Evolutionary conservation across 2,113 vertebrate species (phyloP).

Genomic region (Stigmatopora argus): DNA sequence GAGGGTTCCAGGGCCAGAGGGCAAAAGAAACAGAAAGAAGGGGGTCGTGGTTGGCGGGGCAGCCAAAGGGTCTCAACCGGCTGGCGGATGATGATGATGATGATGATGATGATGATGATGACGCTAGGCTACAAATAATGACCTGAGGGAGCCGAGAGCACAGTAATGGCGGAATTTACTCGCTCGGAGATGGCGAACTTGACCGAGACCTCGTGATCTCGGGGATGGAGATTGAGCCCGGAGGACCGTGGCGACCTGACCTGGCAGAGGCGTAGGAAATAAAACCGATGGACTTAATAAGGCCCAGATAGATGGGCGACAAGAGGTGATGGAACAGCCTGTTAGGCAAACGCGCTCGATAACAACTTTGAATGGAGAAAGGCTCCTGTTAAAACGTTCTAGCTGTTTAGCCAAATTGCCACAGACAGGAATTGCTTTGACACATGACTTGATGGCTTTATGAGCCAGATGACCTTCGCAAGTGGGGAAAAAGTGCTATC

Average conservation of each 20-base stretch:
- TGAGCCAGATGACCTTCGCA: constrained; percentile 11
- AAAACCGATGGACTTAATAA: constrained; percentile 1
- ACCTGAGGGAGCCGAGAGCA: constrained; percentile 20
- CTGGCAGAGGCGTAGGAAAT: constrained; percentile 16
- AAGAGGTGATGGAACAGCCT: constrained; percentile 7
- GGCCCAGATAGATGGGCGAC: background rate
- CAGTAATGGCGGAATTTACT: constrained; percentile 8
- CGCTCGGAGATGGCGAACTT: constrained; percentile 28
- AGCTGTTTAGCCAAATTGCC: background rate
- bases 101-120: background rate
- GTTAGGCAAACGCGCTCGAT: constrained; percentile 3
- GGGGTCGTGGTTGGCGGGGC: background rate
- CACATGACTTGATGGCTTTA: background rate
- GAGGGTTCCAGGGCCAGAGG: constrained; percentile 1
- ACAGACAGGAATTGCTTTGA: background rate
- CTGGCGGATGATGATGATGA: background rate
- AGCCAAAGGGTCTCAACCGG: background rate
- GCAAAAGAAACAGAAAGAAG: background rate
- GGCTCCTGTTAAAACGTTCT: background rate
- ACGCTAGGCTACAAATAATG: constrained; percentile 17
- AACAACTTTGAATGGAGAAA: constrained; percentile 3
- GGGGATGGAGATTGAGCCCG: background rate
- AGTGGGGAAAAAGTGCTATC: background rate
- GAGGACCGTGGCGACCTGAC: constrained; percentile 13
- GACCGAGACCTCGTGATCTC: constrained; percentile 23